Conservation (phyloP, 2,888 invertebrate species). For the Lordiphosa andalusiaca region DNA sequence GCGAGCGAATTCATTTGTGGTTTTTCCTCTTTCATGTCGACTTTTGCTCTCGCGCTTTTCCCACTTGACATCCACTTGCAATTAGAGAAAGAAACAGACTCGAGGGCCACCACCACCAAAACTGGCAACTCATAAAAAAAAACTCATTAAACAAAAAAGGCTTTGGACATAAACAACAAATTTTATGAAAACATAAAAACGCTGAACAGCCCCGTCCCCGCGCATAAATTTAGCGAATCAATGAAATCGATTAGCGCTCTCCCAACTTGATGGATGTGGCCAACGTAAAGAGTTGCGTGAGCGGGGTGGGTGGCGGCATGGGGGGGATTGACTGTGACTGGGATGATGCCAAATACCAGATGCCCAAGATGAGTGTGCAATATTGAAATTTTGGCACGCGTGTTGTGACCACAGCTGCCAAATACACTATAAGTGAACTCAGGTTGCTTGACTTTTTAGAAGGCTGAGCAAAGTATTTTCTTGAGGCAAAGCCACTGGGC, state of each 20-base stretch:
- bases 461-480: too few relatives aligned
- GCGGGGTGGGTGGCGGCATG: not conserved
- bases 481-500: too few relatives aligned
- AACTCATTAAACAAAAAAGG: constrained; percentile 51
- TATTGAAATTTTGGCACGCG: constrained; percentile 22
- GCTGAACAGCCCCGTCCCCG: constrained; percentile 2
- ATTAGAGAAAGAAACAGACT: constrained; percentile 26
- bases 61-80: constrained; percentile 27
- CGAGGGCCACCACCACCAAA: constrained; percentile 35
- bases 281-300: constrained; percentile 8
- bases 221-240: constrained; percentile 33
- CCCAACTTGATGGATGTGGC: constrained; percentile 16
- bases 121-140: constrained; percentile 51
- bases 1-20: constrained; percentile 44
- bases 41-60: constrained; percentile 35
- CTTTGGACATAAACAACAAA: constrained; percentile 39
- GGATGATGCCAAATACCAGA: constrained; percentile 4
- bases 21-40: constrained; percentile 26
- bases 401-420: not conserved
- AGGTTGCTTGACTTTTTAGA: too few relatives aligned
- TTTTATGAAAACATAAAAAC: constrained; percentile 28
- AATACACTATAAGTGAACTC: too few relatives aligned
- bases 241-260: constrained; percentile 30
- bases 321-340: not conserved
- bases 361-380: constrained; percentile 19